phyloP scores from a whole-genome alignment of 2,888 invertebrate genomes.

The Drosophila demipolita region DNA sequence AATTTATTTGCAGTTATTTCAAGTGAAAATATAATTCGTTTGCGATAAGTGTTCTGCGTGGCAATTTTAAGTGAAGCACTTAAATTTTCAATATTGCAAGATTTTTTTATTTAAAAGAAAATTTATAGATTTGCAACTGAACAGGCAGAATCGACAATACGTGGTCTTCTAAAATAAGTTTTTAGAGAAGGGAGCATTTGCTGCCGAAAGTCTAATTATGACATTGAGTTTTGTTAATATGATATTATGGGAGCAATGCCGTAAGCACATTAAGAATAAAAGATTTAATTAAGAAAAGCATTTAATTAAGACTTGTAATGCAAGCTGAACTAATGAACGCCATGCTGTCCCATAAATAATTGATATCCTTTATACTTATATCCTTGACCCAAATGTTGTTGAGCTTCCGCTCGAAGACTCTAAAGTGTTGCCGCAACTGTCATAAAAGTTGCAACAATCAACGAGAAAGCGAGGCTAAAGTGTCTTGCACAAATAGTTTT shows the following conservation, averaged over 20 bases:
- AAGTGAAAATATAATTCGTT: neutral
- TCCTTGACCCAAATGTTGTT: constrained; percentile 3
- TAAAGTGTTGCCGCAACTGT: neutral
- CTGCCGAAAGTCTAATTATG: neutral
- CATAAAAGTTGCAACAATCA: constrained; percentile 4
- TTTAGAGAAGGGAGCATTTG: neutral
- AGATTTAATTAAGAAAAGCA: neutral
- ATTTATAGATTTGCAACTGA: neutral
- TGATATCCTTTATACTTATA: neutral
- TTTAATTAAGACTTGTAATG: neutral
- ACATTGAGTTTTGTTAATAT: neutral
- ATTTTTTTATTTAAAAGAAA: neutral
- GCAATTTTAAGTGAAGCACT: neutral
- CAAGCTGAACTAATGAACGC: neutral
- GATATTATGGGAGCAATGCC: neutral
- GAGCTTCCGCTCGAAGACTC: neutral
- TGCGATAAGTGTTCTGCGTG: neutral
- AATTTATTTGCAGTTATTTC: neutral
- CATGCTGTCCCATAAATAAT: neutral
- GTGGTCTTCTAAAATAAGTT: too few relatives aligned
- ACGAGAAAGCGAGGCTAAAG: neutral
- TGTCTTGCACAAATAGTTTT: neutral
- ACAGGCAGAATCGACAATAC: neutral
- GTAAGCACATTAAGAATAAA: neutral
- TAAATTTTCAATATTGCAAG: neutral